phyloP scores from a whole-genome alignment of 2,797 vertebrate species.

The Coranthus polyacanthus region DNA sequence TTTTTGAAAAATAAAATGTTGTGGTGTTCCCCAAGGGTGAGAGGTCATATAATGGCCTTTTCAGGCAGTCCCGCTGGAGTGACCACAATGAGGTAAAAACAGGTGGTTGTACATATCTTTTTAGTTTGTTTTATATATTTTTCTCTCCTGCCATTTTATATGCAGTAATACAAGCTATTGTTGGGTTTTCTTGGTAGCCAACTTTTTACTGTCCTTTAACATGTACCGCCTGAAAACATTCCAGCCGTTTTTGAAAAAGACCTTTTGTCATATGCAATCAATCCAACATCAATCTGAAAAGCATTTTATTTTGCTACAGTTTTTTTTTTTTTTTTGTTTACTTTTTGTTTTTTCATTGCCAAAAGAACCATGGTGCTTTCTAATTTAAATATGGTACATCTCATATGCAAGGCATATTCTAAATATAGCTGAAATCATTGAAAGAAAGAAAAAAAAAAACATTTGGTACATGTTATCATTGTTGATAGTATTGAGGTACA shows the following conservation, averaged over 20 bases:
- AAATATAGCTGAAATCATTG: conserved; percentile 67
- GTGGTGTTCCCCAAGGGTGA: conserved; percentile 91
- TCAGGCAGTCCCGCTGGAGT: conserved; percentile 89
- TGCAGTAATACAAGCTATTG: conserved; percentile 98
- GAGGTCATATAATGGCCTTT: conserved; percentile 94
- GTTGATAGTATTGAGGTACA: conserved; percentile 95
- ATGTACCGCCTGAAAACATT: conserved; percentile 92
- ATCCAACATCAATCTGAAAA: conserved; percentile 83
- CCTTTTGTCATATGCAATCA: conserved; percentile 96
- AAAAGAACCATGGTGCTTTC: conserved; percentile 97
- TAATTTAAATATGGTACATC: conserved; percentile 96
- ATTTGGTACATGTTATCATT: conserved; percentile 90
- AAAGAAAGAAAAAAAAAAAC: conserved; percentile 81
- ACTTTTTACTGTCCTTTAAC: conserved; percentile 91
- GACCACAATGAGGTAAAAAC: conserved; percentile 90
- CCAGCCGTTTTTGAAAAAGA: conserved; percentile 92
- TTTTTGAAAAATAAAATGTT: conserved; percentile 87
- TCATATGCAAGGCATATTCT: conserved; percentile 98
- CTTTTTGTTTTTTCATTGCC: conserved; percentile 87
- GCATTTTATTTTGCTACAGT: conserved; percentile 56
- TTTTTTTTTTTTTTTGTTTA: conserved; percentile 82
- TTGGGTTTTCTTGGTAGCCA: conserved; percentile 98
- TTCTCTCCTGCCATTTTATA: conserved; percentile 98
- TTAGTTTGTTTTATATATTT: conserved; percentile 85
- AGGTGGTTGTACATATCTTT: conserved; percentile 98